Evolutionary conservation across 2,888 invertebrate species (phyloP).

Genomic region (Perizoma flavofasciatum): DNA sequence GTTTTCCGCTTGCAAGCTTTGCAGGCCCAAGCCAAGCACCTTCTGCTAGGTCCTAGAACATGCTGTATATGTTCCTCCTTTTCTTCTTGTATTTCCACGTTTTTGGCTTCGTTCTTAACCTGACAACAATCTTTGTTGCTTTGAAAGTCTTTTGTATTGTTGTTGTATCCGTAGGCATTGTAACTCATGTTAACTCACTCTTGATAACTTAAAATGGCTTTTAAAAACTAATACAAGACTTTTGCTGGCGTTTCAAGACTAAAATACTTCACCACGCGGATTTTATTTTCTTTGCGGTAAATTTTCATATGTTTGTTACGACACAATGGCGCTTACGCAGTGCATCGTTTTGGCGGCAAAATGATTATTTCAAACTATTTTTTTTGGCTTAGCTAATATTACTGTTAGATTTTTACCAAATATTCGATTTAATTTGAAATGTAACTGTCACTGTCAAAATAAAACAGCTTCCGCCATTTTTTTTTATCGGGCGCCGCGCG

Average conservation of each 20-base stretch:
- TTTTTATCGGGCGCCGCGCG: slow-evolving; percentile 66
- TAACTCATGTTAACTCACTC: slow-evolving; percentile 58
- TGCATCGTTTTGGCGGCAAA: too few species aligned
- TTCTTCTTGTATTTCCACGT: slow-evolving; percentile 39
- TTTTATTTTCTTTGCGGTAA: too few species aligned
- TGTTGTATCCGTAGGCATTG: slow-evolving; percentile 58
- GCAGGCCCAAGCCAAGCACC: slow-evolving; percentile 98
- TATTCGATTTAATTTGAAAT: slow-evolving; percentile 1
- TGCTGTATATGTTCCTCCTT: slow-evolving; percentile 75
- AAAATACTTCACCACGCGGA: too few species aligned
- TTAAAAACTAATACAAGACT: too few species aligned
- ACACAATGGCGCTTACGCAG: too few species aligned
- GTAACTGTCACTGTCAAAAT: slow-evolving; percentile 30
- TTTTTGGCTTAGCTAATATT: too few species aligned
- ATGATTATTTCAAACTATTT: too few species aligned
- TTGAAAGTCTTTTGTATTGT: slow-evolving; percentile 48
- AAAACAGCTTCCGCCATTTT: slow-evolving; percentile 36
- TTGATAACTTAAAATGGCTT: too few species aligned
- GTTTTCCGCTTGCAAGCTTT: slow-evolving; percentile 98
- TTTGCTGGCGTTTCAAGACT: too few species aligned
- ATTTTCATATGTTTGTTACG: too few species aligned
- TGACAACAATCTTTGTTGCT: slow-evolving; percentile 60
- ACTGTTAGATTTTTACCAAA: not conserved
- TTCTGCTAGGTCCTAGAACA: slow-evolving; percentile 84
- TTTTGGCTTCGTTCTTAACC: slow-evolving; percentile 66